A percentile compares a stretch with the other conserved stretches of the same genome.
phyloP scores from a whole-genome alignment of 2,888 invertebrate species.

The Trachelus stipa region DNA sequence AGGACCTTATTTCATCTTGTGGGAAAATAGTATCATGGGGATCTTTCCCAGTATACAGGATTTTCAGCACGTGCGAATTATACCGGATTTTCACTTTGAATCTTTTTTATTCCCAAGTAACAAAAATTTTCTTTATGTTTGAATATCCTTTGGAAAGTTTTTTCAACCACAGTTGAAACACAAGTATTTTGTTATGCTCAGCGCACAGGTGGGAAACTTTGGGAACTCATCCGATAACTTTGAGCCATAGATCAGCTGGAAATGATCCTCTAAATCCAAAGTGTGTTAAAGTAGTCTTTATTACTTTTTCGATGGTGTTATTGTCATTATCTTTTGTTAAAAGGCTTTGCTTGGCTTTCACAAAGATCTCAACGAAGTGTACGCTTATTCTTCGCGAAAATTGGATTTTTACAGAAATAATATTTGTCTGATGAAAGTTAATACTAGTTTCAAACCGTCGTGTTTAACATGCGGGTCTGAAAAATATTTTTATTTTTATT shows the following conservation, averaged over 20 bases:
- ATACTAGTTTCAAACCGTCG: background rate
- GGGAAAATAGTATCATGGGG: background rate
- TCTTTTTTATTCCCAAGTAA: background rate
- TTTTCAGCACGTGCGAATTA: background rate
- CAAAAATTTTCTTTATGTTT: background rate
- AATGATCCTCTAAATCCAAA: constrained; percentile 3
- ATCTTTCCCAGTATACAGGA: background rate
- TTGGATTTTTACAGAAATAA: background rate
- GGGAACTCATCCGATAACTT: background rate
- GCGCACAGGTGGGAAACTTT: background rate
- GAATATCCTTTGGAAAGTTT: background rate
- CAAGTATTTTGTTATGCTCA: background rate
- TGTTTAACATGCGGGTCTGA: background rate
- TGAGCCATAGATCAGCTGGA: background rate
- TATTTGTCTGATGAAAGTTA: background rate
- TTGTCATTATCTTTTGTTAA: background rate
- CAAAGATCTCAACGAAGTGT: background rate
- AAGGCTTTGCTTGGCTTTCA: background rate
- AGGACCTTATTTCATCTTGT: background rate
- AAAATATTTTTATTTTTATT: background rate
- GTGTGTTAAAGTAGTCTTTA: background rate
- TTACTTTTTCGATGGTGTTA: background rate
- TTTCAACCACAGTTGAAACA: background rate
- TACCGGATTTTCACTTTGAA: background rate
- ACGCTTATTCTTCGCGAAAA: background rate